These are phyloP conservation scores for Reinhardtius hippoglossoides DNA, from an alignment of 2,113 vertebrate species.

Conservation along the genomic window DNA sequence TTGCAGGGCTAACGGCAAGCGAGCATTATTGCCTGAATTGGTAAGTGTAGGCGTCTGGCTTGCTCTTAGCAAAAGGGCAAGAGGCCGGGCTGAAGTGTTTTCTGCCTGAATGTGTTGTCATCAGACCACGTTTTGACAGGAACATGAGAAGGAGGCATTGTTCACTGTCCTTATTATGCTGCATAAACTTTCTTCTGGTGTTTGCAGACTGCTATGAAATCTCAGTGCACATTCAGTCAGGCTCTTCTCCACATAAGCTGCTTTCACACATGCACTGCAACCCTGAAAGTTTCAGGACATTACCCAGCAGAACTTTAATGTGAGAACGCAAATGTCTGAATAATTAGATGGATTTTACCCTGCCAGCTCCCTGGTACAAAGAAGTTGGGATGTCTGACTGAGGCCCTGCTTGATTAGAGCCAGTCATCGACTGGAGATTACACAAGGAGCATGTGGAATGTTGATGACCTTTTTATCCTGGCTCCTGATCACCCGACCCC, in stretches of 20 bases:
- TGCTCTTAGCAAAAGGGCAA: constrained; percentile 45
- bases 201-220: neutral
- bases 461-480: neutral
- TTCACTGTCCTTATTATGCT: neutral
- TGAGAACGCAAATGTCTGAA: neutral
- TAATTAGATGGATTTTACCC: neutral
- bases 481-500: neutral
- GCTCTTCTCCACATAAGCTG: neutral
- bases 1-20: constrained; percentile 48
- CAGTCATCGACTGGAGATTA: neutral
- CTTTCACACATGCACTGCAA: neutral
- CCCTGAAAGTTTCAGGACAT: neutral
- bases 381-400: neutral
- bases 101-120: neutral
- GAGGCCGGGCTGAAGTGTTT: neutral
- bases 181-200: neutral
- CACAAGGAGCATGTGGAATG: neutral
- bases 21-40: constrained; percentile 51
- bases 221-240: neutral
- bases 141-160: neutral
- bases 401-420: neutral
- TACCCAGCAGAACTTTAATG: neutral
- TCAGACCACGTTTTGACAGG: neutral
- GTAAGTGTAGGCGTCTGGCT: constrained; percentile 46
- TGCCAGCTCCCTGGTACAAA: neutral